Evolutionary conservation across 2,113 vertebrate genomes (phyloP).

Genomic region (Bubo bubo): DNA sequence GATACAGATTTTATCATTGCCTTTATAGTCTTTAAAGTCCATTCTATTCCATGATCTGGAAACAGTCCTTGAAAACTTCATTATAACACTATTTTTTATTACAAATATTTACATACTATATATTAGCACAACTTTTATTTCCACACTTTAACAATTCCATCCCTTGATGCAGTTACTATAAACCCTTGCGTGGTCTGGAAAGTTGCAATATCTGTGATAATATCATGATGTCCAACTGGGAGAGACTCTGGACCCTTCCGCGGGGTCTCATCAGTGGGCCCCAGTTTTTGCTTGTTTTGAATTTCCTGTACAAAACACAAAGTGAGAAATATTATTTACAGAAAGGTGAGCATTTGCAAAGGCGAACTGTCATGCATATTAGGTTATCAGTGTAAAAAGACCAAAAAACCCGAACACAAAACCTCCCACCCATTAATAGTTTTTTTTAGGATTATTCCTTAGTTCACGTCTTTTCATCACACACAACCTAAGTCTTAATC

Average conservation of each 20-base stretch:
- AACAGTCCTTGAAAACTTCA: conserved; percentile 49
- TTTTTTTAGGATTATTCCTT: not conserved
- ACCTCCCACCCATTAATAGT: not conserved
- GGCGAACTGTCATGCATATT: not conserved
- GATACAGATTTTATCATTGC: not conserved
- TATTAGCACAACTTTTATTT: conserved; percentile 76
- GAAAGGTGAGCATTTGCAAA: not conserved
- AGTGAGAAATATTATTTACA: not conserved
- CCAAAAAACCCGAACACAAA: not conserved
- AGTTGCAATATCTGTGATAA: conserved; percentile 94
- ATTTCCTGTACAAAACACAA: conserved; percentile 84
- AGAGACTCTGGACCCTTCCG: conserved; percentile 91
- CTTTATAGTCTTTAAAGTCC: not conserved
- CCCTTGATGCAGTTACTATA: conserved; percentile 94
- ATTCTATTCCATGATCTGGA: conserved; percentile 44
- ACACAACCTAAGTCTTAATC: not conserved
- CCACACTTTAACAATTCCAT: conserved; percentile 98
- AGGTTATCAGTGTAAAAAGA: not conserved
- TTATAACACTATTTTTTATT: conserved; percentile 56
- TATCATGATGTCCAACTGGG: conserved; percentile 94
- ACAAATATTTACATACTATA: conserved; percentile 69
- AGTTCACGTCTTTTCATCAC: not conserved
- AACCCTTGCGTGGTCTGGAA: conserved; percentile 98
- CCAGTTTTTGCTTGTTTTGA: conserved; percentile 94
- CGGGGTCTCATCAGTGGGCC: conserved; percentile 87